Evolutionary conservation across 2,888 invertebrate species (phyloP).

Genomic region (Dynastes grantii): DNA sequence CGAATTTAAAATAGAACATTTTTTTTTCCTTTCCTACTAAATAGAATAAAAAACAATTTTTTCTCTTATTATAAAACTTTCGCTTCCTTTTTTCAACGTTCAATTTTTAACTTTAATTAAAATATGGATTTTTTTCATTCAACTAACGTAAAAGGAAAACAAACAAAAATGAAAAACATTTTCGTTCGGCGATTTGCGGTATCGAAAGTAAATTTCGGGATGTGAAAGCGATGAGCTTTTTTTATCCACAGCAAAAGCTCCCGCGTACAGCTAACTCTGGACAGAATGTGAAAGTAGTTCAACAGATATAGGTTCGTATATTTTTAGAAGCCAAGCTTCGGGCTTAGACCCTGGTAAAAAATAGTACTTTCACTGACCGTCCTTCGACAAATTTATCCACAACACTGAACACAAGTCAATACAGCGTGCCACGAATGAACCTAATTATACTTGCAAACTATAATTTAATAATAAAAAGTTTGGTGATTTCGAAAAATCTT

Average conservation of each 20-base stretch:
- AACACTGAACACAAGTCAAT: not conserved
- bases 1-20: conserved; percentile 33
- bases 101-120: not conserved
- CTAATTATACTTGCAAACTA: too few relatives aligned
- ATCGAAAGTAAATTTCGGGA: conserved; percentile 18
- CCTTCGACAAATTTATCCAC: not conserved
- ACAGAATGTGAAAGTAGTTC: conserved; percentile 28
- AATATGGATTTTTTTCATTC: not conserved
- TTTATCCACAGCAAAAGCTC: not conserved
- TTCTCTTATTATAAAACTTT: too few relatives aligned
- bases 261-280: not conserved
- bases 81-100: too few relatives aligned
- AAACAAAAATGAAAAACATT: too few relatives aligned
- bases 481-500: too few relatives aligned
- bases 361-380: conserved; percentile 22
- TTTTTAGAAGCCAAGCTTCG: conserved; percentile 29
- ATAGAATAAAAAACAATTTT: too few relatives aligned
- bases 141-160: not conserved
- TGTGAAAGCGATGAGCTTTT: conserved; percentile 16
- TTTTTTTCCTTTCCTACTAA: not conserved
- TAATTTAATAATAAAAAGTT: too few relatives aligned
- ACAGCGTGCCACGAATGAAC: too few relatives aligned
- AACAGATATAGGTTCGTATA: conserved; percentile 21
- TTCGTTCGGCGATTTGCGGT: not conserved
- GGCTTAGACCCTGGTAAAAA: conserved; percentile 24